Base-by-base conservation (phyloP, 2,797 vertebrate species). In the Miichthys miiuy region DNA sequence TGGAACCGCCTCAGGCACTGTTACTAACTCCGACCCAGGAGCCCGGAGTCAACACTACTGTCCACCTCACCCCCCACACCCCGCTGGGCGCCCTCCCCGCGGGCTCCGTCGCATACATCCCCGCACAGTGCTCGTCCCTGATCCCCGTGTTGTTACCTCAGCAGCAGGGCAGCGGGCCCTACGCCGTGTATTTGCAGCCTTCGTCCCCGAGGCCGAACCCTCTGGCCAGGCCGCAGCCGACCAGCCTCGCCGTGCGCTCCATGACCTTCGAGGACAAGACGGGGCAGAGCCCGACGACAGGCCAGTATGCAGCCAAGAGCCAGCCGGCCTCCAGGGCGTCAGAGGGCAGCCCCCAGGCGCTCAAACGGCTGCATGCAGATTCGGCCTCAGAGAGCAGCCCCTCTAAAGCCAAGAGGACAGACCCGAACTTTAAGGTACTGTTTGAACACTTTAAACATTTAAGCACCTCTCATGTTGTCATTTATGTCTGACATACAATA, bases 91-190 rank as follows among this genome's bases (percentile, higher is more conserved):
- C 88, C 23, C 93, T 93, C 76, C 87, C 95, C 0, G 77, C 2
- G 6, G 89, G 12, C 68, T 78, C 65, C 0, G 41, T 91, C 0
- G 69, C 94, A 2, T 94, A 92, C 76, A 58, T 94, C 51, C 88
- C 93, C 0, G 42, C 95, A 10, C 94, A 95, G 61, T 85, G 95
- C 61, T 94, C 96, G 0, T 91, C 96, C 0, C 87, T 97, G 13
- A 93, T 97, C 78, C 97, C 97, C 0, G 85, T 97, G 55, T 89
- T 98, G 52, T 91, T 97, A 79, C 96, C 96, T 83, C 96, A 95
- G 70, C 82, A 94, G 68, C 90, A 83, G 50, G 90, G 96, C 0
- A 89, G 82, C 6, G 87, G 95, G 1, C 88, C 97, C 0, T 97
- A 96, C 34, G 94, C 97, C 0, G 89, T 99, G 21, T 98, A 97